Percentiles rank a stretch among this genome's conserved stretches.
phyloP scores from a whole-genome alignment of 30 jellyfish, hydroid and myxozoan species.

The Chrysaora quinquecirrha region DNA sequence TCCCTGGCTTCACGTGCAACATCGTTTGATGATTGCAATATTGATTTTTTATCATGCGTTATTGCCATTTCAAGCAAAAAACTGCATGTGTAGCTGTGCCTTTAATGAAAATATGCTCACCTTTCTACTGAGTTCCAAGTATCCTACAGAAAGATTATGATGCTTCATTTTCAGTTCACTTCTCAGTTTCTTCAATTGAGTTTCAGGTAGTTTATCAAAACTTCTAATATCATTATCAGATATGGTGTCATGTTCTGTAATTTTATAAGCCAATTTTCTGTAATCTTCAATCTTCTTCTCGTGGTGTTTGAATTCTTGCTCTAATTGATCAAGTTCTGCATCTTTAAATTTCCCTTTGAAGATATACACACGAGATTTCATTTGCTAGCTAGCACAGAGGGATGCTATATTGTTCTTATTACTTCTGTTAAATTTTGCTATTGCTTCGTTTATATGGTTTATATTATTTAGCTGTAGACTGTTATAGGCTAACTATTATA shows the following conservation, averaged over 20 bases:
- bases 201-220: constrained; percentile 39
- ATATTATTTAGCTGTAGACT: no score
- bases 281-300: constrained; percentile 61
- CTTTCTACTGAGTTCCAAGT: constrained; percentile 17
- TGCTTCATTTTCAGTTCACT: constrained; percentile 47
- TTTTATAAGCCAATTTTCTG: constrained; percentile 40
- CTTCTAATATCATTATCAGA: constrained; percentile 69
- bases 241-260: constrained; percentile 58
- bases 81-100: no score
- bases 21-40: no score
- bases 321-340: constrained; percentile 47
- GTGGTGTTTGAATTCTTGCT: constrained; percentile 66
- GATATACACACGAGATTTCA: background rate
- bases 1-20: no score
- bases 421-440: no score
- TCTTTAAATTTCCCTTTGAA: constrained; percentile 41
- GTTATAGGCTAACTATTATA: no score
- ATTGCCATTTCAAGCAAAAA: no score
- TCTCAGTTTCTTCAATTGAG: constrained; percentile 38
- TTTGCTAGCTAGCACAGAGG: no score
- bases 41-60: no score
- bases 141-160: constrained; percentile 29
- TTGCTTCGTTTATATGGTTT: no score
- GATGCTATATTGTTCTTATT: no score
- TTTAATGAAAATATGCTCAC: no score